Percentiles rank a stretch among this genome's conserved stretches.
These are phyloP conservation scores for Hippocampus guttulatus DNA, from an alignment of 2,113 vertebrate genomes.

Conservation along the genomic window DNA sequence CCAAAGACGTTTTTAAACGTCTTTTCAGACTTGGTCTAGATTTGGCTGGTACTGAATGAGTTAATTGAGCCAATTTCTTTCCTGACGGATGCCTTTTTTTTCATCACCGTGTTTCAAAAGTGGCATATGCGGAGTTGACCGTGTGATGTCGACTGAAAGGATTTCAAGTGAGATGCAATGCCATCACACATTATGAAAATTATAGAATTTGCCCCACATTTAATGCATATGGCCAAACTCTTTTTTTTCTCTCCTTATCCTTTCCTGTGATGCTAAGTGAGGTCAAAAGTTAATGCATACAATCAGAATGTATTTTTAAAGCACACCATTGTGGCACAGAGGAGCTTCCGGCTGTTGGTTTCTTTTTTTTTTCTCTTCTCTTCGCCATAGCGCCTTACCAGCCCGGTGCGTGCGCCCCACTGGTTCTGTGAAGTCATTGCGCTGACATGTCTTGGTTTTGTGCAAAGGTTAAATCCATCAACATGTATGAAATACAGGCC, in stretches of 20 bases:
- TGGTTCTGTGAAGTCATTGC: conserved; percentile 56
- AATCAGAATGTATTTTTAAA: background rate
- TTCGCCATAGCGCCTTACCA: conserved; percentile 32
- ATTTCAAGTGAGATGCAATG: too few relatives aligned
- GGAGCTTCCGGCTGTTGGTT: conserved; percentile 26
- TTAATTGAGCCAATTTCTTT: too few relatives aligned
- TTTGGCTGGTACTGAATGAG: too few relatives aligned
- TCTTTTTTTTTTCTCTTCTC: conserved; percentile 5
- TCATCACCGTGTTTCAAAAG: too few relatives aligned
- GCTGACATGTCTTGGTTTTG: conserved; percentile 53
- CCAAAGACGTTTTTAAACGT: too few relatives aligned
- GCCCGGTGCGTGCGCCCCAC: conserved; percentile 25
- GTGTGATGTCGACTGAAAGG: too few relatives aligned
- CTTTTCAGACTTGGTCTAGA: too few relatives aligned
- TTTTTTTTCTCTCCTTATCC: background rate
- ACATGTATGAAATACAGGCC: conserved; percentile 51
- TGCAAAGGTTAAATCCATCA: conserved; percentile 70
- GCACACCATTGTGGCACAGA: background rate
- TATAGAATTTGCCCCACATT: too few relatives aligned
- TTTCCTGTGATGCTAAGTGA: background rate
- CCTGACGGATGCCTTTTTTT: too few relatives aligned
- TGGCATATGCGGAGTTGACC: too few relatives aligned
- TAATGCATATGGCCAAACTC: too few relatives aligned
- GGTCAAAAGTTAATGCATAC: conserved; percentile 1
- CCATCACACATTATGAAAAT: too few relatives aligned